A percentile compares a stretch with the other conserved stretches of the same genome.
These are phyloP conservation scores for Suillia variegata DNA, from an alignment of 2,888 invertebrate species.

Conservation along the genomic window DNA sequence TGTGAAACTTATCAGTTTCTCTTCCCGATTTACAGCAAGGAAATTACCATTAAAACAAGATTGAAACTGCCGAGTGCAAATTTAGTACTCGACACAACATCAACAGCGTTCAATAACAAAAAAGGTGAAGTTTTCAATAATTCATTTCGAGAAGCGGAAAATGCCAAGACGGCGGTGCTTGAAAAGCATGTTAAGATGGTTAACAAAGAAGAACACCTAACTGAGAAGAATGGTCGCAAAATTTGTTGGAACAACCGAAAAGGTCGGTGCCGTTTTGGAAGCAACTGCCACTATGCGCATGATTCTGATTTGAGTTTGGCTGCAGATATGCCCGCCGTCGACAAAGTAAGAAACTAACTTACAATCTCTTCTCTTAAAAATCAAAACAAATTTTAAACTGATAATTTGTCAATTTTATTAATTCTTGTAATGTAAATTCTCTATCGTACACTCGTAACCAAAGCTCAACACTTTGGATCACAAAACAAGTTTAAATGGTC, in stretches of 20 bases:
- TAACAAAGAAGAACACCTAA: constrained; percentile 70
- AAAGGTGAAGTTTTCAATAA: constrained; percentile 75
- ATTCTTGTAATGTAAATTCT: too few relatives aligned
- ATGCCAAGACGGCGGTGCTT: constrained; percentile 82
- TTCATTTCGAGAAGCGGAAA: constrained; percentile 84
- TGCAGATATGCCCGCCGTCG: too few relatives aligned
- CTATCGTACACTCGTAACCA: too few relatives aligned
- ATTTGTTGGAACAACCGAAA: constrained; percentile 94
- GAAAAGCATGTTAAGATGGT: constrained; percentile 95
- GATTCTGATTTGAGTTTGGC: constrained; percentile 76
- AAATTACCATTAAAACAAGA: too few relatives aligned
- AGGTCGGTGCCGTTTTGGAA: constrained; percentile 88
- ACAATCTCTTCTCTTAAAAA: too few relatives aligned
- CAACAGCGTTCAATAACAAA: constrained; percentile 28
- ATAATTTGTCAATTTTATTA: too few relatives aligned
- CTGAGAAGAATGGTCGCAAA: constrained; percentile 83
- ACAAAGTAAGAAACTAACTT: too few relatives aligned
- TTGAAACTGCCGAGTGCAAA: constrained; percentile 51
- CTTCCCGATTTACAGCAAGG: too few relatives aligned
- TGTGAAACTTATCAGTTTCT: not conserved
- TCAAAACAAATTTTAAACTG: too few relatives aligned
- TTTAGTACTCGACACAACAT: constrained; percentile 35
- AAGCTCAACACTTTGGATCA: too few relatives aligned
- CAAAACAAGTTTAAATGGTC: too few relatives aligned
- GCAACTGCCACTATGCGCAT: constrained; percentile 90